Base-by-base conservation (phyloP, 2,888 invertebrate species). In the Monochamus alternatus region DNA sequence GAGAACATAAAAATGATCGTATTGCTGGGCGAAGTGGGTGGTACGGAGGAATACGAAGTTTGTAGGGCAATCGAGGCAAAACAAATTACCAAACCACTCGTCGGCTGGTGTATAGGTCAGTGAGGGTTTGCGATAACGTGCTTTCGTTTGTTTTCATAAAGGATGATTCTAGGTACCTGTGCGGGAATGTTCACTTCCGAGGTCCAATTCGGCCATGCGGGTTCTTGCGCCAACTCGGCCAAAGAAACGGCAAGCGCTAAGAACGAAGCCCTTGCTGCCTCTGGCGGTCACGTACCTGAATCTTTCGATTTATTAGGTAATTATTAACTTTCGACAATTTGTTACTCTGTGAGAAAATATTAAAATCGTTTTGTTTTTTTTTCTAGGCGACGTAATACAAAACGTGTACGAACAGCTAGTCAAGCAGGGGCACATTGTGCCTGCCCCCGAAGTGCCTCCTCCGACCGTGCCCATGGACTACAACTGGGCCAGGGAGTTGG, bases 391-490 rank as follows among this genome's bases (percentile, higher is more conserved):
- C 80, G 88, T 94, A 2, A 95, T 97, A 81, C 92, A 92, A 85
- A 92, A 91, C 82, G 95, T 96, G 0, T 96, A 95, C 88, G 89
- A 91, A 67, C 89, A 92, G 67, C 90, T 99, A 77, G 97, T 99
- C 0, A 91, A 92, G 69, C 92, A 93, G 22, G 97, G 98, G 55
- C 92, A 92, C 71, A 95, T 99, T 83, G 93, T 95, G 8, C 97
- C 97, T 0, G 93, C 94, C 82, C 94, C 96, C 60, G 99, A 99
- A 89, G 93, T 96, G 68, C 97, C 98, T 9, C 99, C 99, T 51
- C 99, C 99, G 2, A 98, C 99, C 22, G 98, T 99, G n/a, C 99
- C 99, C 8, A 99, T 99, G 99, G 99, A 99, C 89, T 99, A 97
- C 89, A 96, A 95, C 79, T 99, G 99, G 99, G 99, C 99, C 0